Conservation (phyloP, 1,140 invertebrate genomes). For the Bicyclus anynana region DNA sequence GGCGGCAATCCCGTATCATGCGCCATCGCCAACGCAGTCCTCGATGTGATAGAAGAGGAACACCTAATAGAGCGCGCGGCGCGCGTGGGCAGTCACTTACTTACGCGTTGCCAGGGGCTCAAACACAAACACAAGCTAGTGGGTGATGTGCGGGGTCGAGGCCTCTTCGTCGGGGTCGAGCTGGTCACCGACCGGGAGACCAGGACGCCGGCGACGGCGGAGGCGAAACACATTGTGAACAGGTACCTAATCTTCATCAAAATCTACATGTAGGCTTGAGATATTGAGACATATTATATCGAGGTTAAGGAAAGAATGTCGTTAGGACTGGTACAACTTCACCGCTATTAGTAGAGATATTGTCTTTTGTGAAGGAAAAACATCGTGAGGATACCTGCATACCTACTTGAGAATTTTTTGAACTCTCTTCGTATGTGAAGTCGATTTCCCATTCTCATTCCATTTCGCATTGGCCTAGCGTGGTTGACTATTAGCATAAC, state of each 20-base stretch:
- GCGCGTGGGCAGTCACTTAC: conserved; percentile 88
- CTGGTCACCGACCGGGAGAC: conserved; percentile 88
- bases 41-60: conserved; percentile 95
- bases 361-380: too few species aligned
- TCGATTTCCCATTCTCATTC: too few species aligned
- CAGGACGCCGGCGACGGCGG: conserved; percentile 88
- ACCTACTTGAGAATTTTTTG: too few species aligned
- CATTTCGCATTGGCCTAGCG: too few species aligned
- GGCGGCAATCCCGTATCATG: conserved; percentile 99
- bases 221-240: conserved; percentile 89
- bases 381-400: too few species aligned
- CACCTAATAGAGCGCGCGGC: conserved; percentile 89
- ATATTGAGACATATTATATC: too few species aligned
- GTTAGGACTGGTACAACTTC: too few species aligned
- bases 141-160: conserved; percentile 92
- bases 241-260: conserved; percentile 69
- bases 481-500: too few species aligned
- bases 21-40: conserved; percentile 95
- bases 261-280: background rate
- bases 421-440: too few species aligned
- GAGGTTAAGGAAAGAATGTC: too few species aligned
- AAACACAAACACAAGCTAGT: conserved; percentile 87
- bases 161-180: conserved; percentile 96
- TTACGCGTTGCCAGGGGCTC: conserved; percentile 83
- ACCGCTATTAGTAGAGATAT: too few species aligned